Conservation (phyloP, 2,113 vertebrate species). For the Dolichotis patagonum region DNA sequence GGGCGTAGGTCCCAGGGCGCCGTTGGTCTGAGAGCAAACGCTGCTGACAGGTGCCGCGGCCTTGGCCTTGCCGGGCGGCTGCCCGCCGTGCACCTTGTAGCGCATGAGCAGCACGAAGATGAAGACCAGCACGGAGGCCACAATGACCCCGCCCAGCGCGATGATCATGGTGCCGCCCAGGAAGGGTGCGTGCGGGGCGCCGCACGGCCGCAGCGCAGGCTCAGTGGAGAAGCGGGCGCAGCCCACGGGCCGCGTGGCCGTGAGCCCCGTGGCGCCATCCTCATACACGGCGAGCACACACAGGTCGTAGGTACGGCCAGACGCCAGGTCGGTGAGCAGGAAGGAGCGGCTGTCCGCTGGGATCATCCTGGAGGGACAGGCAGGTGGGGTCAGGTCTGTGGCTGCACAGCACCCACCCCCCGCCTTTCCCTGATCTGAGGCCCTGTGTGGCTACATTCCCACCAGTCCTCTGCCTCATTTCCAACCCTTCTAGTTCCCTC, state of each 20-base stretch:
- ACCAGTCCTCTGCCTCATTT: neutral
- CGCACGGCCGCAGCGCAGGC: constrained; percentile 90
- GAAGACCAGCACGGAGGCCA: constrained; percentile 95
- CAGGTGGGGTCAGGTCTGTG: constrained; percentile 25
- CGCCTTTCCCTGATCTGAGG: no score
- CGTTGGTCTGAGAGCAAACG: constrained; percentile 88
- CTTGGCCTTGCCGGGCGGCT: constrained; percentile 88
- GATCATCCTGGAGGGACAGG: constrained; percentile 91
- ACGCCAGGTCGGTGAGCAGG: constrained; percentile 93
- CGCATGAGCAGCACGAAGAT: constrained; percentile 96
- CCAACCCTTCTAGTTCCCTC: neutral
- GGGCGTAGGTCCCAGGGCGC: constrained; percentile 86
- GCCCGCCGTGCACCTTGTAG: constrained; percentile 94
- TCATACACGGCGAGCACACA: constrained; percentile 94
- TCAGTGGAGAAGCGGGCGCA: constrained; percentile 92
- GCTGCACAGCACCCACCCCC: neutral
- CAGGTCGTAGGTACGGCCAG: constrained; percentile 94
- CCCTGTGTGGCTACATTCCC: neutral
- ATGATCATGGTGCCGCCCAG: constrained; percentile 98
- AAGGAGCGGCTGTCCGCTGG: constrained; percentile 94
- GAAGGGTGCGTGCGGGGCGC: constrained; percentile 93
- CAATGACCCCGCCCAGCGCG: constrained; percentile 96
- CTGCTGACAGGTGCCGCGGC: constrained; percentile 85
- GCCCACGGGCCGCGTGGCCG: constrained; percentile 91
- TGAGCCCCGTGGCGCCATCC: constrained; percentile 89